These are phyloP conservation scores for Lycaon pictus DNA, from an alignment of 2,113 vertebrate species.

Conservation along the genomic window DNA sequence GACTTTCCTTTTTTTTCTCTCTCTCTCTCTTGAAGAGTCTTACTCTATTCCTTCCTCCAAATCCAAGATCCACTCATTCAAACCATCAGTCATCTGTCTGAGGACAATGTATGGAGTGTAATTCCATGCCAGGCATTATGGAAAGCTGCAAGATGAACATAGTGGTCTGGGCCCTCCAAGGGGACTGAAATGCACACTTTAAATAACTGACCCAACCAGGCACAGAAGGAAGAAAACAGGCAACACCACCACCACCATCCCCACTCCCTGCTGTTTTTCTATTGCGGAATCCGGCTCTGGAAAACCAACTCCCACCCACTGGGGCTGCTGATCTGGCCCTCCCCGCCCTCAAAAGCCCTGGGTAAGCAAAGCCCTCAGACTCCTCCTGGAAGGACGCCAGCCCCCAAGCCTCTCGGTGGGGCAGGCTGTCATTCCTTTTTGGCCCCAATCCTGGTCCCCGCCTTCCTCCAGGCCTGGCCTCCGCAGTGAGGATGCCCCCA, in stretches of 20 bases:
- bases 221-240: neutral
- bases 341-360: neutral
- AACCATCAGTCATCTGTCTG: neutral
- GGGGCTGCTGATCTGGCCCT: neutral
- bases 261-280: neutral
- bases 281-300: neutral
- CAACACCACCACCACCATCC: neutral
- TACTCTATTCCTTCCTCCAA: neutral
- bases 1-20: neutral
- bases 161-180: neutral
- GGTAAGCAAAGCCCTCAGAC: neutral
- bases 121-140: neutral
- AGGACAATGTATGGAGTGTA: neutral
- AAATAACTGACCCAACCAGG: neutral
- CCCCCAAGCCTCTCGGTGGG: too few species aligned
- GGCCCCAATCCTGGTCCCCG: neutral
- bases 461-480: neutral
- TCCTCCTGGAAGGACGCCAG: neutral
- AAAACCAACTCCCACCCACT: neutral
- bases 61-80: neutral
- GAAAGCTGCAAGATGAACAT: neutral
- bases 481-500: neutral
- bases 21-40: neutral
- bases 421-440: rapidly evolving
- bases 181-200: neutral